phyloP scores from a whole-genome alignment of 2,797 vertebrate species.

The Acanthiza pusilla region DNA sequence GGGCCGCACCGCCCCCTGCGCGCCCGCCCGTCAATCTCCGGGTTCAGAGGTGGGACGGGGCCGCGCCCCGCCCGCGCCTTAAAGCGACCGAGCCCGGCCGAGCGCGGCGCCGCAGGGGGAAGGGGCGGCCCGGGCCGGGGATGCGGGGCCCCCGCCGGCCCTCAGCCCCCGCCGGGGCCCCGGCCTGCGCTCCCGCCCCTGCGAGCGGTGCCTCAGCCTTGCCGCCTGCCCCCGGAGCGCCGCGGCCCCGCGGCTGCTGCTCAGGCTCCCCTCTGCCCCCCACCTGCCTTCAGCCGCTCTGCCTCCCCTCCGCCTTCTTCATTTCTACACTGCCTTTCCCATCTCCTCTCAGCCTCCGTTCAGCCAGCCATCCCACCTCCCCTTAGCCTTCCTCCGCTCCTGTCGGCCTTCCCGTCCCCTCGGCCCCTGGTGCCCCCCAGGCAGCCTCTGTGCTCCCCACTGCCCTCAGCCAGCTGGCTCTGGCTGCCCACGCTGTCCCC shows the following conservation, averaged over 20 bases:
- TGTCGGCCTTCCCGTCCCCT: neutral
- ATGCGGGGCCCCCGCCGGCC: accelerated
- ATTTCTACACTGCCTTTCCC: neutral
- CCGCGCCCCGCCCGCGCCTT: slow-evolving; percentile 58
- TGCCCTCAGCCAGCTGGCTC: neutral
- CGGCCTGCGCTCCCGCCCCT: neutral
- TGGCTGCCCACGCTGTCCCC: accelerated
- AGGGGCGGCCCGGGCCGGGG: accelerated
- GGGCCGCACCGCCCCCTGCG: slow-evolving; percentile 40
- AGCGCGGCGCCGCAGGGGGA: neutral
- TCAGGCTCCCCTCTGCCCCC: neutral
- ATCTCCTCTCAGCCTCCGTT: neutral
- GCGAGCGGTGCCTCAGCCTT: neutral
- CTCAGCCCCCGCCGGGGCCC: neutral
- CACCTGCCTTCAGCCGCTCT: neutral
- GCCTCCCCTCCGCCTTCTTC: neutral
- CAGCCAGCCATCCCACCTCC: neutral
- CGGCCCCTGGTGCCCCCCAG: accelerated
- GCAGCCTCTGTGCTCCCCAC: neutral
- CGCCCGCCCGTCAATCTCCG: slow-evolving; percentile 71
- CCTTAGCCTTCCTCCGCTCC: neutral
- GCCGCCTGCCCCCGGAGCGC: neutral
- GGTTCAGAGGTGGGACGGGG: slow-evolving; percentile 71
- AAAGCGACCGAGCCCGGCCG: slow-evolving; percentile 42
- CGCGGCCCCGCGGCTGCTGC: too few species aligned